phyloP scores from a whole-genome alignment of 2,888 invertebrate species.

The Tinea semifulvella region DNA sequence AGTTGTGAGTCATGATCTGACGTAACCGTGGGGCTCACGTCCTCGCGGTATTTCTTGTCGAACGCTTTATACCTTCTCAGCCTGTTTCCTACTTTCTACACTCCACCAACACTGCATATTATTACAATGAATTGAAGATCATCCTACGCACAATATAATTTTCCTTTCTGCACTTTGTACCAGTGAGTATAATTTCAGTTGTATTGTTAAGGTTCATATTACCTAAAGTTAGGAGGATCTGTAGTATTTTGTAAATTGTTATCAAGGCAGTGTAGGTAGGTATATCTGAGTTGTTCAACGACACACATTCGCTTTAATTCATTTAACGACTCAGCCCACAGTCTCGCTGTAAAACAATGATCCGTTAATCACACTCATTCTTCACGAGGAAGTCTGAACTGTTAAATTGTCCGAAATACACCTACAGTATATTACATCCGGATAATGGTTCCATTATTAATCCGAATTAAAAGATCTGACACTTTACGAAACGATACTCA shows the following conservation, averaged over 20 bases:
- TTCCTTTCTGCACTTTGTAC: neutral
- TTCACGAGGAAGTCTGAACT: slow-evolving; percentile 27
- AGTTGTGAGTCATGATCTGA: slow-evolving; percentile 3
- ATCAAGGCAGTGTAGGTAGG: too few relatives aligned
- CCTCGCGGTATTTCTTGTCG: slow-evolving; percentile 11
- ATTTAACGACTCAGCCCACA: slow-evolving; percentile 4
- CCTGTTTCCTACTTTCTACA: slow-evolving; percentile 32
- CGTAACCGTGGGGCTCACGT: slow-evolving; percentile 22
- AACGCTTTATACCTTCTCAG: slow-evolving; percentile 24
- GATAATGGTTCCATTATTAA: slow-evolving; percentile 23
- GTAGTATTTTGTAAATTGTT: too few relatives aligned
- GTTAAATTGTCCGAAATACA: slow-evolving; percentile 23
- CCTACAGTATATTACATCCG: slow-evolving; percentile 30
- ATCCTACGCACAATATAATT: slow-evolving; percentile 22
- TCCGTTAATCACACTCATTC: slow-evolving; percentile 32
- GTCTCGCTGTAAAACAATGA: slow-evolving; percentile 34
- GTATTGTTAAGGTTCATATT: too few relatives aligned
- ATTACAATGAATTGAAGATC: neutral
- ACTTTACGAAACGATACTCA: slow-evolving; percentile 26
- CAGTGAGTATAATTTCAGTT: too few relatives aligned
- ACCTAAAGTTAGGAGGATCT: too few relatives aligned
- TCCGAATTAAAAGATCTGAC: slow-evolving; percentile 32
- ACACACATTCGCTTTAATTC: neutral
- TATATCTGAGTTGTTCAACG: too few relatives aligned
- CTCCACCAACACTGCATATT: slow-evolving; percentile 21